Percentiles rank a stretch among this genome's conserved stretches.
Conservation (phyloP, 2,888 invertebrate genomes). For the Orchestes rusci region DNA sequence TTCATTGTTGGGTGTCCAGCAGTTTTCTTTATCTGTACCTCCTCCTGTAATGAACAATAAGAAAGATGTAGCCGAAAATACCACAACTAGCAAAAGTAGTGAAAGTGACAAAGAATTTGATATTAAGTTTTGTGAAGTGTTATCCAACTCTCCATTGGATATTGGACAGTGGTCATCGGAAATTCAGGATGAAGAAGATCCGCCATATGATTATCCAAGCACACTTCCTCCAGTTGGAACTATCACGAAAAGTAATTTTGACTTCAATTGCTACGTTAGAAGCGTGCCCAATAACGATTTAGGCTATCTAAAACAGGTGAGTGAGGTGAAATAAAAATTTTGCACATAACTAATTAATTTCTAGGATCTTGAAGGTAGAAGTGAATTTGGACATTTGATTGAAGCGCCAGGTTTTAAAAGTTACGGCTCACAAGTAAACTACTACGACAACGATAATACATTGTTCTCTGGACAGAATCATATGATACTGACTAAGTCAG, state of each 20-base stretch:
- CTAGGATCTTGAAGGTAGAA: constrained; percentile 25
- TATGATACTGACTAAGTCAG: constrained; percentile 43
- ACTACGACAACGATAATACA: constrained; percentile 16
- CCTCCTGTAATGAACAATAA: constrained; percentile 26
- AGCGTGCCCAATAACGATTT: constrained; percentile 31
- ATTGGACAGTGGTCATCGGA: constrained; percentile 31
- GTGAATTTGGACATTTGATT: constrained; percentile 38
- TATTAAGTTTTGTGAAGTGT: constrained; percentile 35
- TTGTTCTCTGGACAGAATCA: constrained; percentile 38
- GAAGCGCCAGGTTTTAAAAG: constrained; percentile 30
- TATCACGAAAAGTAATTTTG: constrained; percentile 34
- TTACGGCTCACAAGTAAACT: constrained; percentile 28
- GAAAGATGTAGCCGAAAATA: too few species aligned
- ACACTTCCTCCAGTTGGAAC: constrained; percentile 35
- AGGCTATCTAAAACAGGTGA: constrained; percentile 26
- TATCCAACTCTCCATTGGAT: constrained; percentile 35
- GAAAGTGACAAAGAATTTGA: constrained; percentile 26
- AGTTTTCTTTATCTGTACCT: constrained; percentile 31
- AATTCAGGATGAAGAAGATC: constrained; percentile 27
- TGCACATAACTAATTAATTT: constrained; percentile 5
- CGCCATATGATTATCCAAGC: constrained; percentile 9
- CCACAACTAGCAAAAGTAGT: neutral
- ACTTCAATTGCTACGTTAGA: constrained; percentile 38
- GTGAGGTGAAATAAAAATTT: neutral
- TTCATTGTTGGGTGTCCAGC: constrained; percentile 2